phyloP scores from a whole-genome alignment of 2,888 invertebrate genomes.

The Caenorhabditis sinica region DNA sequence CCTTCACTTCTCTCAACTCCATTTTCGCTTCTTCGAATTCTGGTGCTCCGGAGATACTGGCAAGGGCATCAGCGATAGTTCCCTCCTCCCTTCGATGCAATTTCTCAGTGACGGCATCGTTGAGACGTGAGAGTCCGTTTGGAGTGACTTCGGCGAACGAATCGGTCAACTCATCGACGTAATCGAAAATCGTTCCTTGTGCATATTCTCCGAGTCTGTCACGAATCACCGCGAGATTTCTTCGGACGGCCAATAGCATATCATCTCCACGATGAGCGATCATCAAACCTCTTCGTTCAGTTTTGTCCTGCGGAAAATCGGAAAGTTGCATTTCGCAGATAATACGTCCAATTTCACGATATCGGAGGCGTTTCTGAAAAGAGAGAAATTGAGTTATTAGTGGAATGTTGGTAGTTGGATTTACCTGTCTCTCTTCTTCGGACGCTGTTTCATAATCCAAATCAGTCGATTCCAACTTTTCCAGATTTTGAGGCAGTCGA shows the following conservation, averaged over 20 bases:
- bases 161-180: conserved; percentile 23
- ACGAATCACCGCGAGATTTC: conserved; percentile 26
- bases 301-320: conserved; percentile 24
- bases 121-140: background rate
- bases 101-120: conserved; percentile 10
- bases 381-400: background rate
- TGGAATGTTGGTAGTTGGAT: no score
- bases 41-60: background rate
- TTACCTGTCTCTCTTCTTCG: background rate
- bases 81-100: background rate
- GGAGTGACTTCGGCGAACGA: conserved; percentile 11
- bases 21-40: no score
- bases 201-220: conserved; percentile 36
- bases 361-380: conserved; percentile 9
- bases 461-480: no score
- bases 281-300: background rate
- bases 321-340: conserved; percentile 17
- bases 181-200: conserved; percentile 37
- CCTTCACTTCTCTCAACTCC: conserved; percentile 4
- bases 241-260: conserved; percentile 10
- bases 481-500: no score
- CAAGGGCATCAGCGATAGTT: conserved; percentile 1
- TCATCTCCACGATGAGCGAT: conserved; percentile 32
- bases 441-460: no score
- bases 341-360: conserved; percentile 41